phyloP scores from a whole-genome alignment of 2,113 vertebrate species.

The Genyomyrus donnyi region DNA sequence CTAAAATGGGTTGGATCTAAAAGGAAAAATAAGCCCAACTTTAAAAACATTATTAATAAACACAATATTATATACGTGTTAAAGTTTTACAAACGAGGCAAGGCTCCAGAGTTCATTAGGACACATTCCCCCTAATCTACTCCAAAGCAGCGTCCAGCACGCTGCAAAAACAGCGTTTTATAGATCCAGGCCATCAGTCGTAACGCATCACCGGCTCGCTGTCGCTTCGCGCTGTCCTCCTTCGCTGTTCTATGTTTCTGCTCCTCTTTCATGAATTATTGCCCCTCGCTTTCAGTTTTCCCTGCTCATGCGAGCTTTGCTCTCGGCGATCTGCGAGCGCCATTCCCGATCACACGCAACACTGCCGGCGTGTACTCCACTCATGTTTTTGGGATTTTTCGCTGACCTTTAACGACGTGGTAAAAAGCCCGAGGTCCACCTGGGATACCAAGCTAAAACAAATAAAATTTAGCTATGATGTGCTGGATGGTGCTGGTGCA shows the following conservation, averaged over 20 bases:
- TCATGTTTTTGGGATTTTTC: slow-evolving; percentile 25
- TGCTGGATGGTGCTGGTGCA: neutral
- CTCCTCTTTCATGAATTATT: slow-evolving; percentile 33
- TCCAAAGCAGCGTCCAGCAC: slow-evolving; percentile 13
- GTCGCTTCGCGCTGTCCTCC: slow-evolving; percentile 24
- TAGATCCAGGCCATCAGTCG: slow-evolving; percentile 44
- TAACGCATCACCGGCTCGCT: slow-evolving; percentile 33
- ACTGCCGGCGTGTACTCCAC: slow-evolving; percentile 7
- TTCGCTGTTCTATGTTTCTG: slow-evolving; percentile 32
- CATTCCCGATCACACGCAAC: slow-evolving; percentile 24
- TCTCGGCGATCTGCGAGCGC: slow-evolving; percentile 31
- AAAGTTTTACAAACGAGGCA: neutral
- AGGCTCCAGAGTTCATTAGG: neutral
- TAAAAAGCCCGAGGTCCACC: neutral
- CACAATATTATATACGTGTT: neutral
- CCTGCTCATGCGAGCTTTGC: slow-evolving; percentile 18
- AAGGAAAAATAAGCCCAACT: slow-evolving; percentile 5
- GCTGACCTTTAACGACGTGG: neutral
- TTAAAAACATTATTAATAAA: slow-evolving; percentile 6
- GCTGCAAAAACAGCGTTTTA: slow-evolving; percentile 39
- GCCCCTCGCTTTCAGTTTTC: slow-evolving; percentile 29
- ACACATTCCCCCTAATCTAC: neutral
- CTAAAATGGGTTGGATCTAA: too few species aligned
- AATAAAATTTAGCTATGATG: neutral
- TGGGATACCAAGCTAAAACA: neutral